phyloP scores from a whole-genome alignment of 1,140 invertebrate genomes.

The Mycetomoellerius zeteki region DNA sequence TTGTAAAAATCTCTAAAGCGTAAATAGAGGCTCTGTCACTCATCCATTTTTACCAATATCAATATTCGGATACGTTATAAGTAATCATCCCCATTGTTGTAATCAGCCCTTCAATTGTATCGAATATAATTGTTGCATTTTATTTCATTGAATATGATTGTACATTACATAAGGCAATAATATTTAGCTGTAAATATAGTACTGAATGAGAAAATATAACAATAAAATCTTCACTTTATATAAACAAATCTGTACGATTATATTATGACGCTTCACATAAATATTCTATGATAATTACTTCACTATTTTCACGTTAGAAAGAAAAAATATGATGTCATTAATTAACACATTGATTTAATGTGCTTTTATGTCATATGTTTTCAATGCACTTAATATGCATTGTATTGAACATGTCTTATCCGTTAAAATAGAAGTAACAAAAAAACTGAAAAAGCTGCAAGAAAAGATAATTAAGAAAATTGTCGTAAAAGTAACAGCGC shows the following conservation, averaged over 20 bases:
- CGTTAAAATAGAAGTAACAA: not conserved
- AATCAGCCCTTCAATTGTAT: not conserved
- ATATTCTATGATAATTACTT: not conserved
- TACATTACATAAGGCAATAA: not conserved
- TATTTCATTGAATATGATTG: not conserved
- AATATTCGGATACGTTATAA: no score
- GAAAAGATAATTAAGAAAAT: conserved; percentile 8
- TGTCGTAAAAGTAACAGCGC: not conserved
- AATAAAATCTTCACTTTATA: not conserved
- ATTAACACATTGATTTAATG: not conserved
- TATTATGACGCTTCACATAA: not conserved
- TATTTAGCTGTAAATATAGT: not conserved
- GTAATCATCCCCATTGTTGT: no score
- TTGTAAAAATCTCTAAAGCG: no score
- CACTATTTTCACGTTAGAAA: not conserved
- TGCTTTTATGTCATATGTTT: not conserved
- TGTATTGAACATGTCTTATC: not conserved
- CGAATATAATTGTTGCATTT: not conserved
- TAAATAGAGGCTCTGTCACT: no score
- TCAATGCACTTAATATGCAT: not conserved
- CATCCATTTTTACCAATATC: no score
- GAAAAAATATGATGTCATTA: not conserved
- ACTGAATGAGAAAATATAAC: not conserved
- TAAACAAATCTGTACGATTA: not conserved
- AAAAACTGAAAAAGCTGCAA: not conserved